Conservation (phyloP, 2,113 vertebrate species). For the Apeltes quadracus region DNA sequence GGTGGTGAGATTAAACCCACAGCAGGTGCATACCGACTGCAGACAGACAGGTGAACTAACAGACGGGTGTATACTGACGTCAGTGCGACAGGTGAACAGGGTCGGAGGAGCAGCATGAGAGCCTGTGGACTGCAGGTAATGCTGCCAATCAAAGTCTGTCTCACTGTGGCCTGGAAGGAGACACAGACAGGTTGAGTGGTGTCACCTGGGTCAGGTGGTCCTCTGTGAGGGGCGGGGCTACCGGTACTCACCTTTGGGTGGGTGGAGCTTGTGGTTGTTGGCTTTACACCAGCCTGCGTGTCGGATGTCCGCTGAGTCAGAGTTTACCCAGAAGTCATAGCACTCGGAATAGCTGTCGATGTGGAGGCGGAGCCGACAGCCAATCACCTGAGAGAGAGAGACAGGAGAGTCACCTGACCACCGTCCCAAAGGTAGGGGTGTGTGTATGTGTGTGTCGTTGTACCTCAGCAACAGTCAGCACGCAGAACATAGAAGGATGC, state of each 20-base stretch:
- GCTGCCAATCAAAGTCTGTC: constrained; percentile 76
- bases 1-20: background rate
- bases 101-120: constrained; percentile 68
- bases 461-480: constrained; percentile 81
- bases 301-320: constrained; percentile 76
- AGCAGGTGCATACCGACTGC: background rate
- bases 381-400: constrained; percentile 74
- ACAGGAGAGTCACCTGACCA: background rate
- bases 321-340: constrained; percentile 84
- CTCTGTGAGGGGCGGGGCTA: background rate
- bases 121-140: constrained; percentile 72
- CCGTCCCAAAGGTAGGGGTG: background rate
- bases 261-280: constrained; percentile 77
- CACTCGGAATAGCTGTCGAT: constrained; percentile 81
- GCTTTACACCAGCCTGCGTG: constrained; percentile 77
- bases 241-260: constrained; percentile 58
- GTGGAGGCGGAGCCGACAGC: constrained; percentile 79
- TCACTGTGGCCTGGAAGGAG: constrained; percentile 69
- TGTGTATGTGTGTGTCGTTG: constrained; percentile 8
- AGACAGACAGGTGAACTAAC: background rate
- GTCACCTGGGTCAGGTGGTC: background rate
- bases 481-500: constrained; percentile 82
- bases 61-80: constrained; percentile 47
- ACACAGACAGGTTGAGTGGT: constrained; percentile 13
- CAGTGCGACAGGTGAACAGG: constrained; percentile 70